Evolutionary conservation across 2,113 vertebrate species (phyloP), one percentile per base, ranked within the genome.

Genomic region (Cheirogaleus medius): DNA sequence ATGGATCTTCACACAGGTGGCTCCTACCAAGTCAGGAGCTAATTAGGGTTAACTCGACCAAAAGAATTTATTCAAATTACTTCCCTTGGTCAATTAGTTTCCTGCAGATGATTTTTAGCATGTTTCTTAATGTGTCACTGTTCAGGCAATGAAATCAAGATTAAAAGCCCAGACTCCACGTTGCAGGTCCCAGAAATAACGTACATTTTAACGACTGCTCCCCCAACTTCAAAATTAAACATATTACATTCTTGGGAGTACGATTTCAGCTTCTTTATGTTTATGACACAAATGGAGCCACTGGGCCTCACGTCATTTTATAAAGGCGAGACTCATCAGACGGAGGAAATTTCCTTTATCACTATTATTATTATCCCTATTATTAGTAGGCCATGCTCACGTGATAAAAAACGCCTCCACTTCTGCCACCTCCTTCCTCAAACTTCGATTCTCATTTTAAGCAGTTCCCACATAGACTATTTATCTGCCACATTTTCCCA

Each of bases 311-410:
- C 98, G 98, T 94, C 95, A 93, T 97, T 98, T 98, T 97, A 97
- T 98, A 98, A 99, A 98, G 97, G 98, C n/a, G 84, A 87, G 96
- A 92, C 98, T 98, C 42, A 60, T 98, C 98, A 98, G 98, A 97
- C 96, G 96, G 97, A 98, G 98, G 98, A 98, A 98, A 98, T 98
- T 98, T 98, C 97, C 91, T 98, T 98, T 99, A 98, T 99, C 98
- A 97, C 98, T 29, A 63, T 63, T 63, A 63, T 63, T 27, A 63
- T 29, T 29, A 63, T 63, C 60, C 25, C 8, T 63, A 25, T 25
- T 63, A 63, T 63, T 98, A 98, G 98, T 97, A 98, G 98, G 97
- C 98, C 98, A 97, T 97, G 87, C 97, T 98, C 98, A 98, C 97
- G 96, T 95, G 98, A 98, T 99, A 98, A 99, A 99, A 95, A 98